These are phyloP conservation scores for Cenopis cana DNA, from an alignment of 2,888 invertebrate species.

Conservation along the genomic window DNA sequence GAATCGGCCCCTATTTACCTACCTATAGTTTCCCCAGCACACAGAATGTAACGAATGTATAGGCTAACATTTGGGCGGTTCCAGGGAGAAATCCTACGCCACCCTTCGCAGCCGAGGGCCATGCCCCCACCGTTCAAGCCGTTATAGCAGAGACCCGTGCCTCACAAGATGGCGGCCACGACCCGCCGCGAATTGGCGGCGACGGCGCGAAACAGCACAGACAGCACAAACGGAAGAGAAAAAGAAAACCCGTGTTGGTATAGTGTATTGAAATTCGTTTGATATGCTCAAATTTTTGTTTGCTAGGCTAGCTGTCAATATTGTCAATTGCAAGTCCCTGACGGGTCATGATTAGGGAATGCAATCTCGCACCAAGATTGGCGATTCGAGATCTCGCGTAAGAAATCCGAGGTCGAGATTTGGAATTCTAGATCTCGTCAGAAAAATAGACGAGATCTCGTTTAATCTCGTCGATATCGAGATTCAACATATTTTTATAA, in stretches of 20 bases:
- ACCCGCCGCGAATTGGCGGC: slow-evolving; percentile 46
- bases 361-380: too few relatives aligned
- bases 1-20: slow-evolving; percentile 35
- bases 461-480: too few relatives aligned
- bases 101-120: slow-evolving; percentile 76
- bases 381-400: too few relatives aligned
- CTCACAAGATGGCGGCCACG: slow-evolving; percentile 40
- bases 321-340: slow-evolving; percentile 1
- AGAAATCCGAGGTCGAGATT: too few relatives aligned
- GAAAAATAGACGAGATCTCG: too few relatives aligned
- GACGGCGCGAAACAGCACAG: slow-evolving; percentile 56
- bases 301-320: slow-evolving; percentile 44
- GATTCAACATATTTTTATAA: too few relatives aligned
- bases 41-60: slow-evolving; percentile 71
- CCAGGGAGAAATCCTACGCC: slow-evolving; percentile 81
- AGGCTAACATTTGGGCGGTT: slow-evolving; percentile 76
- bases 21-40: slow-evolving; percentile 12
- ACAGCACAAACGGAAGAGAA: slow-evolving; percentile 69
- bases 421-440: too few relatives aligned
- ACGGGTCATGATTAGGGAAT: not conserved
- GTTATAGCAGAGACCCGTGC: slow-evolving; percentile 76
- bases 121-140: slow-evolving; percentile 74
- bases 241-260: slow-evolving; percentile 77
- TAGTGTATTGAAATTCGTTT: slow-evolving; percentile 50
- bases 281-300: slow-evolving; percentile 62